A percentile compares a stretch with the other conserved stretches of the same genome.
Evolutionary conservation across 2,113 vertebrate genomes (phyloP).

Genomic region (Pyrgilauda ruficollis): DNA sequence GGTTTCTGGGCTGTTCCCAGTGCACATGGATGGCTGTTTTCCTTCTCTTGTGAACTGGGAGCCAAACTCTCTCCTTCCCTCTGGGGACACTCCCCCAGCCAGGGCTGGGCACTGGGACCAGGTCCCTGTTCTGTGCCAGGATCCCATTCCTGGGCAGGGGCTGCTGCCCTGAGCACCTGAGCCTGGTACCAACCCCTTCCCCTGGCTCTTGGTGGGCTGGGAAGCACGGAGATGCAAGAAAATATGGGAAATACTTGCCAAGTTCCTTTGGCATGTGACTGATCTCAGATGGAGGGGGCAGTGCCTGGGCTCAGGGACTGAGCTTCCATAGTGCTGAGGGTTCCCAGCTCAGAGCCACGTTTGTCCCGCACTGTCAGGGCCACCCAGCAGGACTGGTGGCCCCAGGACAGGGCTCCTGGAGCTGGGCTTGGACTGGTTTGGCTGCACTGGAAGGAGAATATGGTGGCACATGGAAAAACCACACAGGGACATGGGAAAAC

Average conservation of each 20-base stretch:
- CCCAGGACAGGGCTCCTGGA: not conserved
- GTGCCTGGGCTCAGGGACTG: not conserved
- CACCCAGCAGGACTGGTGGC: not conserved
- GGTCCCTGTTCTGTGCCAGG: rapidly evolving
- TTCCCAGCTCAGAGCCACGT: not conserved
- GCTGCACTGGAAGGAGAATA: not conserved
- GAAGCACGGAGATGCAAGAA: not conserved
- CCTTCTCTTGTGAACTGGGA: not conserved
- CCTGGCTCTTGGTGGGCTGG: not conserved
- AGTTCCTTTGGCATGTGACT: not conserved
- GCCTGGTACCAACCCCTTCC: not conserved
- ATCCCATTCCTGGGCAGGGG: not conserved
- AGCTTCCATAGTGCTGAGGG: not conserved
- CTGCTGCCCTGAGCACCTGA: not conserved
- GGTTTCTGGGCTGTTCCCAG: not conserved
- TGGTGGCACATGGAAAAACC: not conserved
- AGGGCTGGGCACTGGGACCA: rapidly evolving
- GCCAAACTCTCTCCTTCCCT: not conserved
- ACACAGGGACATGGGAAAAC: not conserved
- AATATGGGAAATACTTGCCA: not conserved
- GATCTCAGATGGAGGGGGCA: not conserved
- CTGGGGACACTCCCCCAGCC: not conserved
- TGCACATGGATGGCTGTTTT: not conserved
- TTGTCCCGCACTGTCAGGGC: not conserved
- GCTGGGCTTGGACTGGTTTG: not conserved